Percentiles rank a stretch among this genome's conserved stretches.
Conservation (phyloP, 1,140 invertebrate species). For the Bombus impatiens region DNA sequence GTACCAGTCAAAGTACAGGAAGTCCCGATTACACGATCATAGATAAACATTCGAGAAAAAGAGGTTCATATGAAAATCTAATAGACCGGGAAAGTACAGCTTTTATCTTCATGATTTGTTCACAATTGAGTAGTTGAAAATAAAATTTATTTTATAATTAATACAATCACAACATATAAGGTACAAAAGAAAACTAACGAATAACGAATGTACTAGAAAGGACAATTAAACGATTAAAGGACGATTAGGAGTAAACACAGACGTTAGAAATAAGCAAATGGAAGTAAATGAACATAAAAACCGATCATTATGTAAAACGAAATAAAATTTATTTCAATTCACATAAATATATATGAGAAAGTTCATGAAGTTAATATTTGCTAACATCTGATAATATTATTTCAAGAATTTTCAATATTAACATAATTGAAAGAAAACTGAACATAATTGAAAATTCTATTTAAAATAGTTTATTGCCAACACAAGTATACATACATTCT, state of each 20-base stretch:
- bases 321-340: background rate
- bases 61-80: background rate
- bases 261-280: too few species aligned
- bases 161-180: too few species aligned
- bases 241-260: too few species aligned
- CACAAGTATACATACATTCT: background rate
- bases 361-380: background rate
- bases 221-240: too few species aligned
- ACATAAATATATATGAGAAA: background rate
- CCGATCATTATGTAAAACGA: background rate
- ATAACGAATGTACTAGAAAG: too few species aligned
- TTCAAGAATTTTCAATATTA: background rate
- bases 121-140: background rate
- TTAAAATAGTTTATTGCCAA: background rate
- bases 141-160: too few species aligned
- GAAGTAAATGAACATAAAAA: too few species aligned
- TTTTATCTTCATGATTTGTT: background rate
- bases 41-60: background rate
- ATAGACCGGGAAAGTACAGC: background rate
- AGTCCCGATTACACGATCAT: background rate
- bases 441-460: background rate
- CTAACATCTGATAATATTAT: background rate
- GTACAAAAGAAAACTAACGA: too few species aligned
- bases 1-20: background rate
- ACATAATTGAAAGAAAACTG: background rate